Evolutionary conservation across 2,797 vertebrate species (phyloP), one percentile per base, ranked within the genome.

Genomic region (Tiaroga cobitis): DNA sequence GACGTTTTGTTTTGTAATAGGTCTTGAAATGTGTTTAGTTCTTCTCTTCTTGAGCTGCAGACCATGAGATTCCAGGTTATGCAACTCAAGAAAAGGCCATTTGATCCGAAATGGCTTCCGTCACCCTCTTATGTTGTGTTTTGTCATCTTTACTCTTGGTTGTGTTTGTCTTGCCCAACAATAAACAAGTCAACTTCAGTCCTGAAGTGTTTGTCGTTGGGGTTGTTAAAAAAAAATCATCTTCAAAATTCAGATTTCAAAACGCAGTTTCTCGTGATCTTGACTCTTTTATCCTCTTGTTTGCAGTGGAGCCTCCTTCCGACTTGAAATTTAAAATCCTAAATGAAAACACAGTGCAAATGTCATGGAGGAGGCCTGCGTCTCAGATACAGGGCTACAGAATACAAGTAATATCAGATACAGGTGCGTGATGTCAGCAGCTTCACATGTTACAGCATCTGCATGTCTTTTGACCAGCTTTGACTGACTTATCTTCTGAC

Each of bases 301-400:
- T 98, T 97, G 89, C 97, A 99, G 98, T 99, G 96, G 97, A 98
- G 78, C 96, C 98, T 86, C 98, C 98, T 68, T 97, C 97, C 95
- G 93, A 98, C 93, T 97, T 99, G 95, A 98, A 97, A 95, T 99
- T 98, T 97, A 98, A 97, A 97, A 99, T 99, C 96, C 93, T 99
- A 96, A 97, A 98, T 97, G 98, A 99, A 93, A 97, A 96, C 93
- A 97, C 97, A 93, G 98, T 99, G 96, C 96, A 97, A 93, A 99
- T 99, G 98, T 96, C 97, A 94, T 99, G 98, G 98, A 92, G 87
- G 88, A 96, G 92, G 87, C 97, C 98, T 90, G 92, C 91, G 10
- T 92, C 96, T 92, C 92, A 73, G 85, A 97, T 99, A 95, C 93
- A 96, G 89, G 98, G 97, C 92, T 99, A 97, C 94, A 97, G 93